Percentiles rank a stretch among this genome's conserved stretches.
Conservation (phyloP, 2,888 invertebrate species). For the Hyles lineata region DNA sequence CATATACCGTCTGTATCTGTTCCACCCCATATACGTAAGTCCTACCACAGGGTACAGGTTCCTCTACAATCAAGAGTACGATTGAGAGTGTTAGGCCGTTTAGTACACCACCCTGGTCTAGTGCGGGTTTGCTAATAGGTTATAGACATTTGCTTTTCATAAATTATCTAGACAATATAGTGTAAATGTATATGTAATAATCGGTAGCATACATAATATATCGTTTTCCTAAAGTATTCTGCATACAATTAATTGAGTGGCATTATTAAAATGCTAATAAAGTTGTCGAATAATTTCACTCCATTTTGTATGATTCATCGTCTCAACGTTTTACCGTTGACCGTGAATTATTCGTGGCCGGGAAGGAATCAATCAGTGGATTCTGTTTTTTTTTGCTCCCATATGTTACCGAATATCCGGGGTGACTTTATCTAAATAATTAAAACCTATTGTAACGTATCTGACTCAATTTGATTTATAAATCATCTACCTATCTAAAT, state of each 20-base stretch:
- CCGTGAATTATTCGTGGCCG: constrained; percentile 16
- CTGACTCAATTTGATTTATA: not conserved
- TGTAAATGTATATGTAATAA: too few species aligned
- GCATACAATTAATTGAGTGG: not conserved
- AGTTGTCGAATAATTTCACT: not conserved
- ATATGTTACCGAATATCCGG: not conserved
- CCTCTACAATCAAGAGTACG: too few species aligned
- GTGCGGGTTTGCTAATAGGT: too few species aligned
- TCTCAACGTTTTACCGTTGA: not conserved
- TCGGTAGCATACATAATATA: too few species aligned
- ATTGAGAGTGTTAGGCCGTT: too few species aligned
- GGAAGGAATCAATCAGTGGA: constrained; percentile 2
- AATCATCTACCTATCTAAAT: not conserved
- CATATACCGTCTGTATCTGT: too few species aligned
- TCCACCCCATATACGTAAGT: too few species aligned
- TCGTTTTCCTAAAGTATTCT: not conserved
- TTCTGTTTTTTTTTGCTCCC: constrained; percentile 9
- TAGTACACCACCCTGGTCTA: too few species aligned
- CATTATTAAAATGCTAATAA: not conserved
- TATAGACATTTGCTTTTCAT: too few species aligned
- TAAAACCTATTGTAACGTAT: not conserved
- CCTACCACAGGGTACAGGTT: too few species aligned
- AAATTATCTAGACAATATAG: too few species aligned
- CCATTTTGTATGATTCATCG: not conserved
- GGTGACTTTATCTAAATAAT: not conserved